phyloP scores from a whole-genome alignment of 2,888 invertebrate genomes.

The Drosophila paranaensis region DNA sequence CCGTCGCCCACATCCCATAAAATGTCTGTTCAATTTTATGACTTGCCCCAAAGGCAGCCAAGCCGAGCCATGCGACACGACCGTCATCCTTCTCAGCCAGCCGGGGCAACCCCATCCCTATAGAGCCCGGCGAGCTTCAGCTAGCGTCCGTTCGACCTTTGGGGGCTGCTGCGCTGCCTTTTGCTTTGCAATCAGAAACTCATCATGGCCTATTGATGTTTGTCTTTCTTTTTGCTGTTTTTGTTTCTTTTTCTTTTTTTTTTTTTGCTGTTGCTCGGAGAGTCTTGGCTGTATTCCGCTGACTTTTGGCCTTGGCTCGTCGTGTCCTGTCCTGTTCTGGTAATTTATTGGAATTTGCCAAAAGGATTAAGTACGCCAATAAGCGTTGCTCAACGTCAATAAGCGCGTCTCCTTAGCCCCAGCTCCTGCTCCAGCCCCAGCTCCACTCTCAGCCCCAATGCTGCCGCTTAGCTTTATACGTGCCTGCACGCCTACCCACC shows the following conservation, averaged over 20 bases:
- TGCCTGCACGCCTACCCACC: constrained; percentile 22
- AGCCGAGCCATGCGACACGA: constrained; percentile 63
- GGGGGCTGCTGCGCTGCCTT: constrained; percentile 45
- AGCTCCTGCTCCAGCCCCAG: neutral
- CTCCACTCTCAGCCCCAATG: neutral
- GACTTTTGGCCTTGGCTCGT: constrained; percentile 38
- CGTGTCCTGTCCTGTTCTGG: constrained; percentile 42
- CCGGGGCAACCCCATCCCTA: neutral
- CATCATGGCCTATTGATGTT: constrained; percentile 80
- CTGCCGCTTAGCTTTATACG: constrained; percentile 10
- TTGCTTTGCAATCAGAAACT: constrained; percentile 79
- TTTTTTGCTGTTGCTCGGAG: neutral
- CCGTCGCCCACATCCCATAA: constrained; percentile 27
- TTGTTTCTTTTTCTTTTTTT: constrained; percentile 24
- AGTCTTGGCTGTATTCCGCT: constrained; percentile 18
- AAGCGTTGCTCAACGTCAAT: constrained; percentile 80
- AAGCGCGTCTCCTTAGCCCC: constrained; percentile 42
- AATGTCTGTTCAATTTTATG: constrained; percentile 79
- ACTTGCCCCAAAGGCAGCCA: constrained; percentile 65
- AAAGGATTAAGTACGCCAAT: constrained; percentile 81
- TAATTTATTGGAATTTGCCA: constrained; percentile 80
- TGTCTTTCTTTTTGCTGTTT: constrained; percentile 41
- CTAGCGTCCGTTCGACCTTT: constrained; percentile 41
- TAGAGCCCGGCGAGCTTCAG: neutral
- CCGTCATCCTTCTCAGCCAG: constrained; percentile 52